Percentiles rank a stretch among this genome's conserved stretches.
phyloP scores from a whole-genome alignment of 2,113 vertebrate genomes.

The Pygathrix nemaeus region DNA sequence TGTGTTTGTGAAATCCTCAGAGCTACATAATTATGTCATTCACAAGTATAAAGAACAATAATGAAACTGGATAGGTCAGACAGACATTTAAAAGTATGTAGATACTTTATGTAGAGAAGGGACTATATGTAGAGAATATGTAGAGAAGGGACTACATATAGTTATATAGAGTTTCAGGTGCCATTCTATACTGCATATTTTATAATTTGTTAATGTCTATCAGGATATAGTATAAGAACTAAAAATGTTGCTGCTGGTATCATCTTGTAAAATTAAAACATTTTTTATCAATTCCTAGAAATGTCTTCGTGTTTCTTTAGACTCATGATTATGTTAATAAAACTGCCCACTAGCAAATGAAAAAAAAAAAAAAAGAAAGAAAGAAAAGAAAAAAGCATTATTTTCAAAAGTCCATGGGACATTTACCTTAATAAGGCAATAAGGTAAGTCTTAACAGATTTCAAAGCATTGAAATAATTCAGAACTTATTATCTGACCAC shows the following conservation, averaged over 20 bases:
- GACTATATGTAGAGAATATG: no score
- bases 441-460: background rate
- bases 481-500: background rate
- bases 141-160: background rate
- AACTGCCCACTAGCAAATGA: background rate
- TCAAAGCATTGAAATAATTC: background rate
- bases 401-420: background rate
- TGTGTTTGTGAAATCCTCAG: background rate
- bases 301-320: background rate
- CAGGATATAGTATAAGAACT: background rate
- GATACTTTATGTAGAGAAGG: background rate
- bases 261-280: background rate
- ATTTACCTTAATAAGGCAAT: background rate
- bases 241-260: background rate
- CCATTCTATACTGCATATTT: background rate
- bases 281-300: background rate
- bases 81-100: background rate
- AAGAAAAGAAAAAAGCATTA: background rate
- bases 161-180: fast-evolving
- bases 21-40: background rate
- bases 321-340: background rate
- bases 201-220: background rate
- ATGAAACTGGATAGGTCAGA: background rate
- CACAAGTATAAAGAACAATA: background rate
- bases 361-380: no score